Conservation (phyloP, 2,797 vertebrate species). For the Setipinna tenuifilis region DNA sequence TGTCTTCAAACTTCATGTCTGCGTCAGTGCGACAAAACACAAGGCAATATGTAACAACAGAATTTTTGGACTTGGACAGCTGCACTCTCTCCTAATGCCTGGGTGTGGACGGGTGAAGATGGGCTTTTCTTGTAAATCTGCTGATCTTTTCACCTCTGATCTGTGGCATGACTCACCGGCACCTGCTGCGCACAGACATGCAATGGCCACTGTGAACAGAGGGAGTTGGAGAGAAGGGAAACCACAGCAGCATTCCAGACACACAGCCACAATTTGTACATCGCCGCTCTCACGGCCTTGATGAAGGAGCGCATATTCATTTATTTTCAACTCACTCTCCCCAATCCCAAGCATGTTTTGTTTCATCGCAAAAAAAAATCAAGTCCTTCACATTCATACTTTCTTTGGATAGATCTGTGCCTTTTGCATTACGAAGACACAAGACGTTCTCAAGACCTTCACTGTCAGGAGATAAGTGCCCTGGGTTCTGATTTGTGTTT, state of each 20-base stretch:
- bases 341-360: constrained; percentile 14
- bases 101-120: constrained; percentile 31
- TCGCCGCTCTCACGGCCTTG: not conserved
- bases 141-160: constrained; percentile 6
- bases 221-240: constrained; percentile 27
- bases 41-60: too few species aligned
- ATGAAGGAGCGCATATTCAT: not conserved
- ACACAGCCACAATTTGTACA: constrained; percentile 13
- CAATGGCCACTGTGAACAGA: not conserved
- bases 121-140: constrained; percentile 30
- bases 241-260: constrained; percentile 18
- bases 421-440: not conserved
- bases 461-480: constrained; percentile 49
- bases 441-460: constrained; percentile 35
- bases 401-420: not conserved
- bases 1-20: not conserved
- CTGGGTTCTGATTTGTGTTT: constrained; percentile 51
- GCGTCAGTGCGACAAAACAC: too few species aligned
- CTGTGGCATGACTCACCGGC: constrained; percentile 39
- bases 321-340: constrained; percentile 14
- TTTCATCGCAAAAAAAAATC: not conserved
- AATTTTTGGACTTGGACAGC: not conserved
- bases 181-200: constrained; percentile 41
- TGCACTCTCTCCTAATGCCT: not conserved
- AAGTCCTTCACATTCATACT: constrained; percentile 1